Base-by-base conservation (phyloP, 2,113 vertebrate genomes). In the Naja naja region DNA sequence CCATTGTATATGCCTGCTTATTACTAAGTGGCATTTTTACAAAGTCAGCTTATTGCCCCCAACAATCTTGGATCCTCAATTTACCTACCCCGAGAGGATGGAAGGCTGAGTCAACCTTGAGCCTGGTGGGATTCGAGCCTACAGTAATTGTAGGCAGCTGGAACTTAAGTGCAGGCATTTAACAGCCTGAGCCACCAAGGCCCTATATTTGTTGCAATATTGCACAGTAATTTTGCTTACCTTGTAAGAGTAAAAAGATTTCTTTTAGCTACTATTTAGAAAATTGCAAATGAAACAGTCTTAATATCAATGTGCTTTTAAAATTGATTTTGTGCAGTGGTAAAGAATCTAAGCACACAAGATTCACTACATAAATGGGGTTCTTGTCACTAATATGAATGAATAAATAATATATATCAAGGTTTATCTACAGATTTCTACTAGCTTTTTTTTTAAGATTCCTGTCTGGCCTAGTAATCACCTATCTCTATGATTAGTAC, bases 221-320 rank as follows among this genome's bases (percentile, higher is more conserved):
- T 64, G 45, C 27, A 14, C 27, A 39, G 55, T 56, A 87, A 58
- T 58, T 56, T 87, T 91, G 12, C 56, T 53, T 93, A 55, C 56
- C n/a, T 92, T 94, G 39, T 96, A 85, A 52, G n/a, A 87, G 56
- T 52, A 6, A 94, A 39, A 54, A 91, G 52, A 85, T 9, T 1
- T 92, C 54, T 94, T 95, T 96, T 94, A 96, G 95, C 96, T 95
- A 94, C 88, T 55, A 89, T 87, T 60, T 12, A 64, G 55, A 64
- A 64, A 92, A 94, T 91, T 94, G 16, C 64, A 88, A 91, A 91
- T 94, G 87, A 94, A 96, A 94, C 16, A n/a, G 2, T 58, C 74
- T 93, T 90, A 94, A 95, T 95, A 90, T 69, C 0, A 81, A 87
- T 85, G 56, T 93, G 55, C 93, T 89, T 90, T 95, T 49, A 91